A percentile compares a stretch with the other conserved stretches of the same genome.
Conservation (phyloP, 2,888 invertebrate genomes). For the Theodoxus fluviatilis region DNA sequence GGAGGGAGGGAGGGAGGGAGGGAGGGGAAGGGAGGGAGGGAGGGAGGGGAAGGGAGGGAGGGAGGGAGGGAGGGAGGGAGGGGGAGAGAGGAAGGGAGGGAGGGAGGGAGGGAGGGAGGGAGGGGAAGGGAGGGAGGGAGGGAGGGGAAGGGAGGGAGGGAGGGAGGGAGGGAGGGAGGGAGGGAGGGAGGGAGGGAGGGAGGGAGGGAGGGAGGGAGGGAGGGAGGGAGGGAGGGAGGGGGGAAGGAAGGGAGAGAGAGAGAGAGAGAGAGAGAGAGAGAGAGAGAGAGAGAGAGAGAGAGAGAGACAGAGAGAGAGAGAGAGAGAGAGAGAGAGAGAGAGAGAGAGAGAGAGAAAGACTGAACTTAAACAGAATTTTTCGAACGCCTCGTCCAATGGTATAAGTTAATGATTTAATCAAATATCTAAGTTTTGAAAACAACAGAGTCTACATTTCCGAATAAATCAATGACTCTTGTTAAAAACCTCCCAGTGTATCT, state of each 20-base stretch:
- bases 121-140: not conserved
- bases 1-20: not conserved
- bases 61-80: not conserved
- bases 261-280: conserved; percentile 15
- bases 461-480: too few relatives aligned
- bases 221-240: not conserved
- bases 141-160: conserved; percentile 1
- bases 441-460: too few relatives aligned
- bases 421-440: too few relatives aligned
- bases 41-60: not conserved
- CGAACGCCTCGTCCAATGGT: too few relatives aligned
- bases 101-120: conserved; percentile 4
- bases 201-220: not conserved
- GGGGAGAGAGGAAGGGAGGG: conserved; percentile 12
- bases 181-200: not conserved
- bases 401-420: too few relatives aligned
- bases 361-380: too few relatives aligned
- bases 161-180: too few relatives aligned
- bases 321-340: too few relatives aligned
- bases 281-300: not conserved
- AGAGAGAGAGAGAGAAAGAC: too few relatives aligned
- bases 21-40: not conserved
- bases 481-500: too few relatives aligned
- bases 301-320: too few relatives aligned
- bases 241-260: not conserved